Evolutionary conservation across 1,140 invertebrate genomes (phyloP).

Genomic region (Dolichoris vasculosae): DNA sequence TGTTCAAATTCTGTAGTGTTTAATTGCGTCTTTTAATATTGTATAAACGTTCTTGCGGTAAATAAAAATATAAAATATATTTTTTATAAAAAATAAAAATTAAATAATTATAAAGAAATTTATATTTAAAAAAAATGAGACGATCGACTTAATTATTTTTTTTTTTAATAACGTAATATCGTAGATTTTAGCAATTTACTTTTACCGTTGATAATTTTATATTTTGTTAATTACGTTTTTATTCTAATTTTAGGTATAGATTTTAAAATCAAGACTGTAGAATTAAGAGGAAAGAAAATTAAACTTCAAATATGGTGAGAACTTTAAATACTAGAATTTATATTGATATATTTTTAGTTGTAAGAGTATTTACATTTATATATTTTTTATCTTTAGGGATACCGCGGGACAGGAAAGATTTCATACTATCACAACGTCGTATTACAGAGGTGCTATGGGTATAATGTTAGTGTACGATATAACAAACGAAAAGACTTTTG

Average conservation of each 20-base stretch:
- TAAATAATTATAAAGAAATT: neutral
- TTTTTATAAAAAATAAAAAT: neutral
- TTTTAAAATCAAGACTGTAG: constrained; percentile 99
- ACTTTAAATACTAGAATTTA: neutral
- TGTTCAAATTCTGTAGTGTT: too few species aligned
- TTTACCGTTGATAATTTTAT: neutral
- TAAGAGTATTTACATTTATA: constrained; percentile 7
- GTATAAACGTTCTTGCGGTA: neutral
- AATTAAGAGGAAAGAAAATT: constrained; percentile 97
- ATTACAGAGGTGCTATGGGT: constrained; percentile 98
- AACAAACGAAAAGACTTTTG: constrained; percentile 98
- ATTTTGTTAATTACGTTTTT: constrained; percentile 60
- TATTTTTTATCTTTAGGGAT: constrained; percentile 79
- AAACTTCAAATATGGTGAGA: constrained; percentile 98
- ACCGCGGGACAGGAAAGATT: constrained; percentile 96
- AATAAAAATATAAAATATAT: neutral
- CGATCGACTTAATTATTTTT: too few species aligned
- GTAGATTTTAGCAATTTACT: neutral
- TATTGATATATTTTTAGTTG: constrained; percentile 2
- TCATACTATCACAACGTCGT: constrained; percentile 97
- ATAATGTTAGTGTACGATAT: constrained; percentile 99
- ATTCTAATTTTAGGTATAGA: constrained; percentile 89
- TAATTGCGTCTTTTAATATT: neutral
- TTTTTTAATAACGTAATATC: too few species aligned
- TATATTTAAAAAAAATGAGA: too few species aligned